A percentile compares a stretch with the other conserved stretches of the same genome.
These are phyloP conservation scores for Xylophagus ater DNA, from an alignment of 2,888 invertebrate species.

Conservation along the genomic window DNA sequence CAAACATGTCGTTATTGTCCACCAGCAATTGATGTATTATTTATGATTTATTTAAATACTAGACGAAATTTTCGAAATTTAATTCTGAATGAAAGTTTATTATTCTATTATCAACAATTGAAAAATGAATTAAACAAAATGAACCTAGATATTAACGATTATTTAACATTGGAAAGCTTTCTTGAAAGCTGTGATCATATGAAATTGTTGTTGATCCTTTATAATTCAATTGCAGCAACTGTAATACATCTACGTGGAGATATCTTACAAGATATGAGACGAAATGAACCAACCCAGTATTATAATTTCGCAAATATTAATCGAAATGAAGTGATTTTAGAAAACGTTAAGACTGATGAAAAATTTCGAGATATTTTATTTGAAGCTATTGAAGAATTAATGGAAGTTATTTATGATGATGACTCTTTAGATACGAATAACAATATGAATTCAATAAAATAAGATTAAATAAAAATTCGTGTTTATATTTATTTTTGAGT, in stretches of 20 bases:
- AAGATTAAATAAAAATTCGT: neutral
- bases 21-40: slow-evolving; percentile 31
- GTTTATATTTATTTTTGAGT: no score
- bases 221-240: slow-evolving; percentile 32
- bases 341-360: slow-evolving; percentile 21
- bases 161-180: slow-evolving; percentile 30
- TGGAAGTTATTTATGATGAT: slow-evolving; percentile 21
- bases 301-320: slow-evolving; percentile 33
- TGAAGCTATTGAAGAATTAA: slow-evolving; percentile 27
- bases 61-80: slow-evolving; percentile 19
- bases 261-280: slow-evolving; percentile 30
- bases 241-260: slow-evolving; percentile 31
- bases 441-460: no score
- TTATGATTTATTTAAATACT: slow-evolving; percentile 29
- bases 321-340: slow-evolving; percentile 23
- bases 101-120: slow-evolving; percentile 26
- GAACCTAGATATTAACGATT: slow-evolving; percentile 23
- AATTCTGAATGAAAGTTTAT: slow-evolving; percentile 18
- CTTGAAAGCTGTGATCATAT: slow-evolving; percentile 30
- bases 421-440: no score
- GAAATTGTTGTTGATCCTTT: slow-evolving; percentile 32
- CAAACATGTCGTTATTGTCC: slow-evolving; percentile 33
- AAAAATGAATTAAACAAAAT: slow-evolving; percentile 25
- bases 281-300: slow-evolving; percentile 29
- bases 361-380: slow-evolving; percentile 23